Evolutionary conservation across 2,888 invertebrate genomes (phyloP).

Genomic region (Timandra comae): DNA sequence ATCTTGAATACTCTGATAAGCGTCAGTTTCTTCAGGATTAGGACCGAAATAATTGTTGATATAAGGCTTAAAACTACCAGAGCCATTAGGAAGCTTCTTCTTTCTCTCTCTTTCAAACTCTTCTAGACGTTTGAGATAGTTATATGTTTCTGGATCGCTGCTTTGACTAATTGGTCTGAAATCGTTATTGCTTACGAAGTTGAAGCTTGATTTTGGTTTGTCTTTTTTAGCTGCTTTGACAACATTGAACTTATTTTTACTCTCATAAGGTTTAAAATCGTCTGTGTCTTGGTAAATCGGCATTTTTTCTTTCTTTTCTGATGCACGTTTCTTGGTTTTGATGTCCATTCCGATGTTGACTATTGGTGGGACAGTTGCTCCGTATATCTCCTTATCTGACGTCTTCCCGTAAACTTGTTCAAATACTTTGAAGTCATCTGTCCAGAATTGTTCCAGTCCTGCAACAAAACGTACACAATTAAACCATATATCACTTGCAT

Average conservation of each 20-base stretch:
- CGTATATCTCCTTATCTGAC: constrained; percentile 59
- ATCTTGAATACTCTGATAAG: constrained; percentile 55
- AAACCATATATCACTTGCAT: no score
- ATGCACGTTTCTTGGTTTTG: constrained; percentile 31
- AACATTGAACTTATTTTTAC: constrained; percentile 36
- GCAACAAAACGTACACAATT: no score
- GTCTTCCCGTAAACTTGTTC: constrained; percentile 64
- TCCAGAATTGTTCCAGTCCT: constrained; percentile 62
- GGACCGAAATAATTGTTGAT: constrained; percentile 16
- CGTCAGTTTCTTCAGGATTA: constrained; percentile 39
- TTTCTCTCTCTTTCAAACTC: constrained; percentile 37
- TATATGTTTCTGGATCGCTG: constrained; percentile 56
- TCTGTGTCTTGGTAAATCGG: constrained; percentile 27
- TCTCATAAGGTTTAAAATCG: constrained; percentile 29
- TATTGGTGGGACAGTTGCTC: constrained; percentile 41
- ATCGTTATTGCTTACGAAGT: constrained; percentile 48
- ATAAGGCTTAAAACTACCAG: constrained; percentile 39
- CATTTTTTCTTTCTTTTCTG: constrained; percentile 46
- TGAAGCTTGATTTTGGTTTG: constrained; percentile 33
- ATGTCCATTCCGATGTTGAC: constrained; percentile 28
- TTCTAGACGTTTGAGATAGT: constrained; percentile 54
- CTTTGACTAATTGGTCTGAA: constrained; percentile 51
- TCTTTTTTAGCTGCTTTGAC: constrained; percentile 22
- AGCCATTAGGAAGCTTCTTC: constrained; percentile 24
- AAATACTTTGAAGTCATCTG: constrained; percentile 60